Evolutionary conservation across 2,797 vertebrate genomes (phyloP).

Genomic region (Cuculus canorus): DNA sequence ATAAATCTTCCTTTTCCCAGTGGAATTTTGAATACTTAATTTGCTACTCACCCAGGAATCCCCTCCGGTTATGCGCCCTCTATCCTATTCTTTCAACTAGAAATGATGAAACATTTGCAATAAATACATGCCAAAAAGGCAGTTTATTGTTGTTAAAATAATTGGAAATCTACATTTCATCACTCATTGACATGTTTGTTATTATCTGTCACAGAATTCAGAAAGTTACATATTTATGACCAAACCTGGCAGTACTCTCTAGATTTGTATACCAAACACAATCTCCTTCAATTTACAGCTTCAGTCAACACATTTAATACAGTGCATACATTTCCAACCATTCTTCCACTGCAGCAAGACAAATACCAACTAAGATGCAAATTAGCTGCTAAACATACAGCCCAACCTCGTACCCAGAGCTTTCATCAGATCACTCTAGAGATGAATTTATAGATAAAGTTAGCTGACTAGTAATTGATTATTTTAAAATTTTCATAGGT

Average conservation of each 20-base stretch:
- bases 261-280: constrained; percentile 36
- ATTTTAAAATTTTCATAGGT: constrained; percentile 22
- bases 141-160: constrained; percentile 10
- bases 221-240: constrained; percentile 23
- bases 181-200: constrained; percentile 2
- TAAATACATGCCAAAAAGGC: not conserved
- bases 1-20: not conserved
- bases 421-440: not conserved
- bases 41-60: not conserved
- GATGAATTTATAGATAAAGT: constrained; percentile 27
- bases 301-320: constrained; percentile 39
- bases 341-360: constrained; percentile 27
- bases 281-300: constrained; percentile 41
- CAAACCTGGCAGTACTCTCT: not conserved
- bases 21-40: not conserved
- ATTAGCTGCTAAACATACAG: constrained; percentile 28
- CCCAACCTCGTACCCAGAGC: not conserved
- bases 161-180: constrained; percentile 10
- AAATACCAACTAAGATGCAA: constrained; percentile 38
- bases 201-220: constrained; percentile 16
- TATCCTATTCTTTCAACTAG: not conserved
- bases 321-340: not conserved
- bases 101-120: constrained; percentile 5
- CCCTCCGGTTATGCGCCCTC: not conserved
- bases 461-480: constrained; percentile 9